Conservation (phyloP, 2,113 vertebrate genomes). For the Mustelus asterias region DNA sequence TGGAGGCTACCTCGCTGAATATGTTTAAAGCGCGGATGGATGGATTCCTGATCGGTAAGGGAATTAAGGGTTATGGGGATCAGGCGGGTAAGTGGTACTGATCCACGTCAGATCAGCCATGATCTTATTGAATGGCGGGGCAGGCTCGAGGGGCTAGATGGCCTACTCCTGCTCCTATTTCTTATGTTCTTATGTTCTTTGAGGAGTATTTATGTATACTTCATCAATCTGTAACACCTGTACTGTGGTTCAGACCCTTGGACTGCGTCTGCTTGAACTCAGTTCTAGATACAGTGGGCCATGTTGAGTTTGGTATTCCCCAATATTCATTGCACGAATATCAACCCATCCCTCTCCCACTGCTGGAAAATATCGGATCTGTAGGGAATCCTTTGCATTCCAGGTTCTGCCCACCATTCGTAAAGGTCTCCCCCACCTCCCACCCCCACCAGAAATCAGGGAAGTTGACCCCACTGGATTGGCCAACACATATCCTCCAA, state of each 20-base stretch:
- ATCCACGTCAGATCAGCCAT: too few relatives aligned
- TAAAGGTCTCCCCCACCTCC: not conserved
- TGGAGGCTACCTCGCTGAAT: too few relatives aligned
- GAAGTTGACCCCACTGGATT: not conserved
- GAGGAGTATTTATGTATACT: too few relatives aligned
- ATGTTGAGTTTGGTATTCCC: not conserved
- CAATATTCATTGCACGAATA: not conserved
- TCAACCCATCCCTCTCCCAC: too few relatives aligned
- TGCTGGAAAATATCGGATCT: not conserved
- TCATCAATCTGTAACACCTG: not conserved
- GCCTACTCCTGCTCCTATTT: too few relatives aligned
- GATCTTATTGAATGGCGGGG: too few relatives aligned
- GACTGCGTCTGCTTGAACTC: not conserved
- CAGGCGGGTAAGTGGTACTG: too few relatives aligned
- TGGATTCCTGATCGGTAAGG: too few relatives aligned
- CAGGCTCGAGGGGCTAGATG: too few relatives aligned
- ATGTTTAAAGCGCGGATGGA: too few relatives aligned
- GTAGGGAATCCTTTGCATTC: not conserved
- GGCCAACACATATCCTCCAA: not conserved
- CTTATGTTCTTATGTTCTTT: not conserved
- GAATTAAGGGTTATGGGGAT: too few relatives aligned
- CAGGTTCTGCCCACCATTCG: not conserved
- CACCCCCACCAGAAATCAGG: not conserved
- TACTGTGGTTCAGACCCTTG: not conserved
- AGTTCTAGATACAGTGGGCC: not conserved